Evolutionary conservation across 2,113 vertebrate species (phyloP), one percentile per base, ranked within the genome.

Genomic region (Nematolebias whitei): DNA sequence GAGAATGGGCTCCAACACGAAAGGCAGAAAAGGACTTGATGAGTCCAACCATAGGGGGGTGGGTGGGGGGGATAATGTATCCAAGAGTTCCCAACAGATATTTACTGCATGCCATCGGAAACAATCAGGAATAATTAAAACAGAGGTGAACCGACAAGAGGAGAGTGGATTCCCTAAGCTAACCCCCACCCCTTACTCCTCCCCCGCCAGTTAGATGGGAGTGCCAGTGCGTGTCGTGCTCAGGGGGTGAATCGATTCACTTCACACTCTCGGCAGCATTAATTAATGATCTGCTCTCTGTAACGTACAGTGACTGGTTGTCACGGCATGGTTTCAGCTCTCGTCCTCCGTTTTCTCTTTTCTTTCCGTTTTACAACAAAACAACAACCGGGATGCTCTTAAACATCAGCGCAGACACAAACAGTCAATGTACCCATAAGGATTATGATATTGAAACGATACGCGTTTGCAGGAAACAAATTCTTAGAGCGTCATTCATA

Each of bases 41-140:
- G 77, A 86, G 66, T 57, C 52, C 56, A 76, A 68, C 67, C 60
- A n/a, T n/a, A n/a, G n/a, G n/a, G n/a, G n/a, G 32, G 64, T 64
- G 80, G 68, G 73, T 40, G 12, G 8, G 47, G 32, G 32, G 5
- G 32, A 8, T 1, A 74, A 53, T 61, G 54, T 43, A 57, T 32
- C 41, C 22, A 57, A 66, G 69, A 71, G 52, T 54, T 69, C 68
- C 75, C 11, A 12, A 38, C 22, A 49, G 71, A 74, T 84, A 79
- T 89, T 85, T 88, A 75, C 69, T 60, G 71, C 45, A 5, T 73
- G 61, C 75, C 76, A 86, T 6, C 85, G 73, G 74, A 85, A 89
- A 91, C 85, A 86, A 90, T 92, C 87, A 85, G 53, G 88, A 68
- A 85, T 82, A 79, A 92, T 91, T 88, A 89, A 85, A 90, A 79